phyloP scores from a whole-genome alignment of 2,888 invertebrate species.

The Parnassius orleans region DNA sequence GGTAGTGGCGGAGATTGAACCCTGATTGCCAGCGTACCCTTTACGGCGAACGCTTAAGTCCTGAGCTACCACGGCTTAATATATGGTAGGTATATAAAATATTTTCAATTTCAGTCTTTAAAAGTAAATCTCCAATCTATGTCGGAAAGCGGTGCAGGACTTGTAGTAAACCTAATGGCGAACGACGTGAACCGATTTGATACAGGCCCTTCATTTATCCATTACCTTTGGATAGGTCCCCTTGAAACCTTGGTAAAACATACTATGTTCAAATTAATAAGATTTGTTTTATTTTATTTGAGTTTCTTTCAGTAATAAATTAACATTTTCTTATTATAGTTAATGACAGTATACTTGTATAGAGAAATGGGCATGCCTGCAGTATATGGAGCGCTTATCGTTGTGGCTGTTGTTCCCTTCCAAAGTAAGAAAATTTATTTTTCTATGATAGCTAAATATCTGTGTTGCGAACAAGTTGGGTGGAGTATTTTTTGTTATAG shows the following conservation, averaged over 20 bases:
- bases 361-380: constrained; percentile 77
- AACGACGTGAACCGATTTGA: constrained; percentile 90
- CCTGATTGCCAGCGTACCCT: too few species aligned
- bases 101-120: constrained; percentile 51
- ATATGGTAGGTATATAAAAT: too few species aligned
- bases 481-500: too few species aligned
- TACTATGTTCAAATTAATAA: background rate
- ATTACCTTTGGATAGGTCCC: constrained; percentile 89
- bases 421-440: constrained; percentile 52
- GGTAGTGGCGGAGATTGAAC: too few species aligned
- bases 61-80: too few species aligned
- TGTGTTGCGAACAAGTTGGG: too few species aligned
- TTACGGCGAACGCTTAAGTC: too few species aligned
- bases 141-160: constrained; percentile 65
- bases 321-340: constrained; percentile 41
- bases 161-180: constrained; percentile 83
- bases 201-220: constrained; percentile 84
- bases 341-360: constrained; percentile 76
- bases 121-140: constrained; percentile 68
- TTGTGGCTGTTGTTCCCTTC: constrained; percentile 74
- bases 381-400: constrained; percentile 71
- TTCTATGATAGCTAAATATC: too few species aligned
- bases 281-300: background rate
- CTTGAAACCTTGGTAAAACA: constrained; percentile 81
- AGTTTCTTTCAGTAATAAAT: background rate